Conservation (phyloP, 2,797 vertebrate genomes). For the Sternotherus odoratus region DNA sequence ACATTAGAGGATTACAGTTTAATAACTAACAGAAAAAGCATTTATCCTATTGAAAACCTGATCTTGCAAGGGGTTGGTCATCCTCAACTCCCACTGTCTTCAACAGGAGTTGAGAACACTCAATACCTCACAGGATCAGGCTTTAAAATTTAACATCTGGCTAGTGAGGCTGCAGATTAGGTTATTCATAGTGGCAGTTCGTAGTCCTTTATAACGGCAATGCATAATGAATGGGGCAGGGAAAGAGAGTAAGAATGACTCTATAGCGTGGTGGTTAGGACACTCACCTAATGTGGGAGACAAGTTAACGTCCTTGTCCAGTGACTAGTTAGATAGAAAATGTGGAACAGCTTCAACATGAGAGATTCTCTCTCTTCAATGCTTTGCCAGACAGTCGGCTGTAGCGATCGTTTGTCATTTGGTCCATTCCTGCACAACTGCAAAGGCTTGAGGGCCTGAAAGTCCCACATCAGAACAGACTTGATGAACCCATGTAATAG, state of each 20-base stretch:
- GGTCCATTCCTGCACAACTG: too few species aligned
- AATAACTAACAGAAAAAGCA: not conserved
- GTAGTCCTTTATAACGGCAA: not conserved
- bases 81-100: not conserved
- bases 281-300: not conserved
- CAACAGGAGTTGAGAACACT: not conserved
- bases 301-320: not conserved
- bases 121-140: not conserved
- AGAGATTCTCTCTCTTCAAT: not conserved
- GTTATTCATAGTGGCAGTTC: not conserved
- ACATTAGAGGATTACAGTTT: not conserved
- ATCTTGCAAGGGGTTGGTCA: not conserved
- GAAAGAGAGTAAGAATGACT: not conserved
- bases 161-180: not conserved
- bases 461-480: too few species aligned
- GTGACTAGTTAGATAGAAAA: not conserved
- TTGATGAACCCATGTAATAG: too few species aligned
- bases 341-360: not conserved
- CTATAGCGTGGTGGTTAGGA: not conserved
- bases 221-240: not conserved
- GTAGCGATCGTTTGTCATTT: too few species aligned
- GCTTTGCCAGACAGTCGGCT: too few species aligned
- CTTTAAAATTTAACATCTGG: not conserved
- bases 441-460: too few species aligned
- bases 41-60: not conserved